Evolutionary conservation across 2,888 invertebrate genomes (phyloP), one percentile per base, ranked within the genome.

Genomic region (Sthenelais limicola): DNA sequence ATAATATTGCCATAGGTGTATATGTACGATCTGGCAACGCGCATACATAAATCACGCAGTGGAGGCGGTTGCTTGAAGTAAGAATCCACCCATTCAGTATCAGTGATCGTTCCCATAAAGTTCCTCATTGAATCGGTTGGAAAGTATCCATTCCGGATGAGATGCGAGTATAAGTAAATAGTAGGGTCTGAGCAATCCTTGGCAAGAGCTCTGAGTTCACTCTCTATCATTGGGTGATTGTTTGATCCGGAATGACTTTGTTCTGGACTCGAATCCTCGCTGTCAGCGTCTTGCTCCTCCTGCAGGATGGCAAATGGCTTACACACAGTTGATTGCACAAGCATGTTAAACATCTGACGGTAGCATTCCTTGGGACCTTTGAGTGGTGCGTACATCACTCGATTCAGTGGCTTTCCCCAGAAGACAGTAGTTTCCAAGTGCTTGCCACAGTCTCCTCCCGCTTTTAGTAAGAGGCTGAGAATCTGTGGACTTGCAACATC

Each of bases 401-500:
- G 62, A 35, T 78, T 72, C n/a, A 79, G 68, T 2, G 77, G 62
- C 48, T 78, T 48, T 7, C 79, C 77, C 79, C 79, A 79, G 74
- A 68, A 79, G 33, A 52, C 33, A 1, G 67, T 66, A 9, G 68
- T 35, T 30, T 77, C 72, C 30, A 77, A 54, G 4, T 71, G 47
- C 18, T 52, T 56, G n/a, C 78, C 76, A 52, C 79, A 79, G 32
- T 74, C 54, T 0, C 76, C 79, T 33, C 79, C 79, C 38, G 68
- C 47, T 21, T 72, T n/a, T 33, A 79, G 62, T 49, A 79, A 54
- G 47, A 75, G 32, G 52, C 78, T 74, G 4, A 77, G 38, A 30
- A 79, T 77, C 51, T 74, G 73, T 12, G 76, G 77, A 67, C 77
- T 78, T 38, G 75, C 75, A 7, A 79, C 76, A 51, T 79, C 79